A percentile compares a stretch with the other conserved stretches of the same genome.
Conservation (phyloP, 2,888 invertebrate species). For the Drosophila barbarae region DNA sequence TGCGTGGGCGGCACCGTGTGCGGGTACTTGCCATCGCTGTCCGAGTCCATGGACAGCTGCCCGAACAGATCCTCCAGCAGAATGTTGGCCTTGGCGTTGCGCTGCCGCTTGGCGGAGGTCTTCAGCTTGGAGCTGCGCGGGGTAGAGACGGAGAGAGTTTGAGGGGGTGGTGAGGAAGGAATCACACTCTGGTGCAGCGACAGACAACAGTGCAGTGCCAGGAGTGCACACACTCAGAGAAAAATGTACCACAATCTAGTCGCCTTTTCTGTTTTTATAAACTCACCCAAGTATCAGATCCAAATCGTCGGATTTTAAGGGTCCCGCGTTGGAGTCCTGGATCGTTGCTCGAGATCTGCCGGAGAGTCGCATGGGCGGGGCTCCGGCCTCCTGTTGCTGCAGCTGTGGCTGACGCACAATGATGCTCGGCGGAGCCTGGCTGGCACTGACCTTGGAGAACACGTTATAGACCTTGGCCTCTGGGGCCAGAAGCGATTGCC, state of each 20-base stretch:
- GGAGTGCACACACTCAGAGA: slow-evolving; percentile 21
- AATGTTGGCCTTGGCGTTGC: slow-evolving; percentile 76
- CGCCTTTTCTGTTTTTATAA: too few species aligned
- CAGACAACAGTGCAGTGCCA: slow-evolving; percentile 16
- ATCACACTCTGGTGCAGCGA: slow-evolving; percentile 6
- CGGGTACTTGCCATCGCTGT: slow-evolving; percentile 77
- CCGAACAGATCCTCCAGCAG: slow-evolving; percentile 79
- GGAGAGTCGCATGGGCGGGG: slow-evolving; percentile 55
- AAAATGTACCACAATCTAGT: not conserved
- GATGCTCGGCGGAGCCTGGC: slow-evolving; percentile 61
- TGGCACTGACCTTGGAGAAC: slow-evolving; percentile 74
- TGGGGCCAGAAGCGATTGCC: slow-evolving; percentile 54
- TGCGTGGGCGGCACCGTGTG: slow-evolving; percentile 74
- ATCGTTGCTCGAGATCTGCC: slow-evolving; percentile 50
- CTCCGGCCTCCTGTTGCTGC: slow-evolving; percentile 43
- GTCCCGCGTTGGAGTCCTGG: slow-evolving; percentile 34
- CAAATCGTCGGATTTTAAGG: slow-evolving; percentile 56
- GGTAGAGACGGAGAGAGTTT: slow-evolving; percentile 19
- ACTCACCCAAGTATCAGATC: slow-evolving; percentile 87
- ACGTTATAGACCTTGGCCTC: slow-evolving; percentile 77
- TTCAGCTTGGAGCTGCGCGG: slow-evolving; percentile 78
- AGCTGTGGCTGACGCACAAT: slow-evolving; percentile 65
- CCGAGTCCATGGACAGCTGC: slow-evolving; percentile 78
- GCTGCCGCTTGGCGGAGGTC: slow-evolving; percentile 76
- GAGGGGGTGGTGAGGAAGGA: slow-evolving; percentile 18